Base-by-base conservation (phyloP, 2,797 vertebrate species). In the Trachops cirrhosus region DNA sequence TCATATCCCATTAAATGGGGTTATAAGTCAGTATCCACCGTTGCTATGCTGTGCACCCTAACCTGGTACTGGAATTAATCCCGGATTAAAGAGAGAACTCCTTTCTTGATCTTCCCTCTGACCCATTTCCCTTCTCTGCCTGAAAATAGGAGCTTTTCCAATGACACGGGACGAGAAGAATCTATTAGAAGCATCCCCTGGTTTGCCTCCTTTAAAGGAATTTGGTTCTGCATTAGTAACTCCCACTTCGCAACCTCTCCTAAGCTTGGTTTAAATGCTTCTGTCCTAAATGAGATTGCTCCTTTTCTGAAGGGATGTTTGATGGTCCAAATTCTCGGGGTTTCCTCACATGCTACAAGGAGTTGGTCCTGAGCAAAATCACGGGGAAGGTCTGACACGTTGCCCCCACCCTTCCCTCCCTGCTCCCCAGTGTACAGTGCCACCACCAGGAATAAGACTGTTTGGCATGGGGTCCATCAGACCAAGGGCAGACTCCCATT, bases 1-100 rank as follows among this genome's bases (percentile, higher is more conserved):
- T 88, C 94, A 54, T 85, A 89, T 93, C 87, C 59, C 93, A 96
- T 97, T 96, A 98, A 98, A 97, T 91, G 84, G 74, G 91, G 86
- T 96, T 97, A 96, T 97, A 79, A 93, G 97, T 97, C 91, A 96
- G 97, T 97, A 97, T 91, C 96, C 39, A 96, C 80, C 85, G 46
- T 37, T 82, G 89, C 97, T 96, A 90, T 96, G 97, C 96, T 94
- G 96, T 80, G 4, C 41, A 93, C 41, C 14, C 68, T 97, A 37
- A 52, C 52, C 34, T 88, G 70, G 64, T 52, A 80, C 97, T 89
- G 95, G 97, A 97, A 97, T 95, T 90, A 95, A 97, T 96, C 86
- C 26, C 95, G 59, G 78, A 96, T 98, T 97, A 86, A 90, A 94
- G 93, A 71, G n/a, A 77, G 59, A 85, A 94, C 96, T 84, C 64